Base-by-base conservation (phyloP, 2,888 invertebrate genomes). In the Zaprionus lineosus region DNA sequence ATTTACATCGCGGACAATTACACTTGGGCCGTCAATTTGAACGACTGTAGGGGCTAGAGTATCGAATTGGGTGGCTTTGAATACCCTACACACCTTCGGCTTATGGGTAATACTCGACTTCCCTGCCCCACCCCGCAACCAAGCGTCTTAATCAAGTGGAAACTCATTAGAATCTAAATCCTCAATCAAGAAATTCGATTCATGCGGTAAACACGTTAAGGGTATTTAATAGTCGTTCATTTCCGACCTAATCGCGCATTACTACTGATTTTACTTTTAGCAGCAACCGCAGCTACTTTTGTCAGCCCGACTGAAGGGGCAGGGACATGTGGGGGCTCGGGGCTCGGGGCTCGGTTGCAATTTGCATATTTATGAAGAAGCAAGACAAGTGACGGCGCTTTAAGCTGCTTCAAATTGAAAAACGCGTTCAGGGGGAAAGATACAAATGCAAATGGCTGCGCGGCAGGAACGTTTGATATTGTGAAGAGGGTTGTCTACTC, bases 321-420 rank as follows among this genome's bases (percentile, higher is more conserved):
- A 12, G 33, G 16, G 16, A 28, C n/a, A n/a, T n/a, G n/a, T n/a
- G 34, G 14, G 28, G 24, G 7, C 19, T 1, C 34, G 9, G 29
- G 53, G 21, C 16, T n/a, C 2, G 8, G 36, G 15, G 7, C 18
- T 7, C 12, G 19, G 40, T 37, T 37, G 67, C 68, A 86, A 86
- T 86, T 86, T 87, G 74, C 86, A 86, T 87, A 84, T 86, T 86
- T 87, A 87, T 86, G 79, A 82, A 82, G 82, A 82, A 74, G 77
- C 61, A 84, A 64, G 63, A 62, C 67, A 55, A 53, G 57, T 65
- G 59, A 46, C 58, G 48, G 24, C 52, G 86, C 86, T 86, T 83
- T 79, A 79, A 79, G 76, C 78, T 83, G 76, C 53, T 56, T 65
- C 77, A 86, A 86, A 86, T 86, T 82, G 82, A 82, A 82, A 86